Evolutionary conservation across 1,140 invertebrate genomes (phyloP).

Genomic region (Xylocopa sonorina): DNA sequence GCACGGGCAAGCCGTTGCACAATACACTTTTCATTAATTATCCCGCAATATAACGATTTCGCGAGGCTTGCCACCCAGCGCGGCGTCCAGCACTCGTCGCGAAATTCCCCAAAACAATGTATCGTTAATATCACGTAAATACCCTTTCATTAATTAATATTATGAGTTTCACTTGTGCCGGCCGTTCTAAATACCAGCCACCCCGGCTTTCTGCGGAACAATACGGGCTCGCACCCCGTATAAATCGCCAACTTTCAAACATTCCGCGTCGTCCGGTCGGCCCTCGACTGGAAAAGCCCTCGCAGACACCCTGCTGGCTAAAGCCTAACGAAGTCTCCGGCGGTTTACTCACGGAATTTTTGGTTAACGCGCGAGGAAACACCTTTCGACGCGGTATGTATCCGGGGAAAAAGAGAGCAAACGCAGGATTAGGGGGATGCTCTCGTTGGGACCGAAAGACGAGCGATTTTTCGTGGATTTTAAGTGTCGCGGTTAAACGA

Average conservation of each 20-base stretch:
- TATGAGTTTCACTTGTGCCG: conserved; percentile 26
- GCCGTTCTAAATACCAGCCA: conserved; percentile 18
- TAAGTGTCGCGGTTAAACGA: no score
- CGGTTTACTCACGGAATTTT: conserved; percentile 50
- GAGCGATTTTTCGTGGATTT: no score
- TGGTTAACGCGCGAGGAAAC: conserved; percentile 53
- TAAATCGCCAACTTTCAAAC: conserved; percentile 42
- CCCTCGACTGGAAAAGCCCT: not conserved
- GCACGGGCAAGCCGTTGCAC: no score
- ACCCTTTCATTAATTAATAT: conserved; percentile 44
- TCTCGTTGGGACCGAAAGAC: no score
- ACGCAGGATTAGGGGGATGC: conserved; percentile 70
- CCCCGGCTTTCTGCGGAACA: not conserved
- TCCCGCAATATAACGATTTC: not conserved
- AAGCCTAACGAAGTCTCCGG: conserved; percentile 48
- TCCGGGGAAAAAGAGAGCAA: conserved; percentile 22
- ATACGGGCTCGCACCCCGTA: conserved; percentile 14
- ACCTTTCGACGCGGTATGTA: conserved; percentile 52
- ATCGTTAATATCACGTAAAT: conserved; percentile 35
- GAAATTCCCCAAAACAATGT: conserved; percentile 23
- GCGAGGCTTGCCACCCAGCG: not conserved
- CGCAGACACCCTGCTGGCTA: not conserved
- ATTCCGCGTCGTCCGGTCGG: conserved; percentile 9
- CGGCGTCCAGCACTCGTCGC: not conserved
- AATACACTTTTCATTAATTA: conserved; percentile 20